A percentile compares a stretch with the other conserved stretches of the same genome.
phyloP scores from a whole-genome alignment of 2,888 invertebrate genomes.

The Caenorhabditis virilis region DNA sequence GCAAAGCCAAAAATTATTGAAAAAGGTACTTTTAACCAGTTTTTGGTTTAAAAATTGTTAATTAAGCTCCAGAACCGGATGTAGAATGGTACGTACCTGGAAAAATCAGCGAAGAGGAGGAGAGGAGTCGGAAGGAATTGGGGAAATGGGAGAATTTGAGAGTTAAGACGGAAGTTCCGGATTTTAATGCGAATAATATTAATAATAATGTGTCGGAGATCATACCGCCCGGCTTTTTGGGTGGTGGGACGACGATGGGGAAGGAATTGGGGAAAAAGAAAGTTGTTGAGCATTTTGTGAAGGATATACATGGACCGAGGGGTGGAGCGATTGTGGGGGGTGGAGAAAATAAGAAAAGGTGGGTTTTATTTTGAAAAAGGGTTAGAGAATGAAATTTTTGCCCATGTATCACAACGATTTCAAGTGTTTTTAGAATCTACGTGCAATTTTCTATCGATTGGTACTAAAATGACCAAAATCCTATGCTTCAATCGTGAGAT shows the following conservation, averaged over 20 bases:
- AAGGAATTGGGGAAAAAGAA: not conserved
- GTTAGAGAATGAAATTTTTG: not conserved
- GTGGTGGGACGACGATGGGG: not conserved
- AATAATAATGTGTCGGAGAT: not conserved
- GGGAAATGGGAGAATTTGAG: not conserved
- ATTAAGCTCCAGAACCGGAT: too few relatives aligned
- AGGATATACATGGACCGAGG: conserved; percentile 19
- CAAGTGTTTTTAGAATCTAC: too few relatives aligned
- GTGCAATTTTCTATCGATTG: too few relatives aligned
- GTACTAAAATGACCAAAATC: too few relatives aligned
- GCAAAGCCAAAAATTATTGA: too few relatives aligned
- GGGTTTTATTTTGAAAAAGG: not conserved
- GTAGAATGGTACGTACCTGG: too few relatives aligned
- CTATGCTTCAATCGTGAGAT: too few relatives aligned
- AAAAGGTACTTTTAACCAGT: too few relatives aligned
- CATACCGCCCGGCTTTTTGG: not conserved
- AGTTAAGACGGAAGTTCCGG: too few relatives aligned
- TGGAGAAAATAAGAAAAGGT: not conserved
- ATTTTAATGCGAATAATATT: not conserved
- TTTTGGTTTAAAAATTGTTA: too few relatives aligned
- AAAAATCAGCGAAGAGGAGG: not conserved
- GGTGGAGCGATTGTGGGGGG: not conserved
- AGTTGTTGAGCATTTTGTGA: not conserved
- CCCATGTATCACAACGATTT: too few relatives aligned
- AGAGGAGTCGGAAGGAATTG: not conserved